Evolutionary conservation across 2,888 invertebrate species (phyloP), one percentile per base, ranked within the genome.

Genomic region (Malthinus seriepunctatus): DNA sequence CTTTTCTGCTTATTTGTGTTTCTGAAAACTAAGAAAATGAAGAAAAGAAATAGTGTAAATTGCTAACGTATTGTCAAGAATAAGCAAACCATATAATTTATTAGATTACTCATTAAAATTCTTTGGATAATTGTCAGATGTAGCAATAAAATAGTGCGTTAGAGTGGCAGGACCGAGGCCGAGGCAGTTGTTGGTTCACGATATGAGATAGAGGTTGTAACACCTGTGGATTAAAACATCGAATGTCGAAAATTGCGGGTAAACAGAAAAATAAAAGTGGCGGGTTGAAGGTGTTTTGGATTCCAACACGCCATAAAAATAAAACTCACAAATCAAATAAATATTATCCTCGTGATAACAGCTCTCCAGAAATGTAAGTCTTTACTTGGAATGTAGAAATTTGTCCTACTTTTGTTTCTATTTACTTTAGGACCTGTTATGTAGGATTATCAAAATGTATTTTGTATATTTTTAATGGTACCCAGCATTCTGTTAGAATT

Each of bases 301-400:
- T 64, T n/a, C 66, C 66, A 14, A 54, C 53, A 8, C 54, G 60
- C 31, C 12, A 32, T 11, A 61, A 53, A 32, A 47, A 31, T 33
- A 38, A 65, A 33, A 59, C 58, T 33, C 56, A 63, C 12, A 57
- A 66, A 12, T 56, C 56, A 31, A 57, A 64, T 12, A 63, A 63
- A 49, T 63, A 63, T 38, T 62, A 62, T 49, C 37, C 51, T 32
- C 47, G 50, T 5, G 48, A 59, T 32, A 53, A 58, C 34, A 46
- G 54, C 35, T 55, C 59, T 7, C 51, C 47, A n/a, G 23, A 48
- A 48, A 48, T 39, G 52, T 52, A 57, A 48, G 52, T 32, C 10
- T 48, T 34, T n/a, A n/a, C 33, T 42, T 42, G 48, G 42, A 34
- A 42, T 38, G 32, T 15, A 15, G 8, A 8, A 14, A 10, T 32